Evolutionary conservation across 2,113 vertebrate genomes (phyloP).

Genomic region (Muscicapa adusta): DNA sequence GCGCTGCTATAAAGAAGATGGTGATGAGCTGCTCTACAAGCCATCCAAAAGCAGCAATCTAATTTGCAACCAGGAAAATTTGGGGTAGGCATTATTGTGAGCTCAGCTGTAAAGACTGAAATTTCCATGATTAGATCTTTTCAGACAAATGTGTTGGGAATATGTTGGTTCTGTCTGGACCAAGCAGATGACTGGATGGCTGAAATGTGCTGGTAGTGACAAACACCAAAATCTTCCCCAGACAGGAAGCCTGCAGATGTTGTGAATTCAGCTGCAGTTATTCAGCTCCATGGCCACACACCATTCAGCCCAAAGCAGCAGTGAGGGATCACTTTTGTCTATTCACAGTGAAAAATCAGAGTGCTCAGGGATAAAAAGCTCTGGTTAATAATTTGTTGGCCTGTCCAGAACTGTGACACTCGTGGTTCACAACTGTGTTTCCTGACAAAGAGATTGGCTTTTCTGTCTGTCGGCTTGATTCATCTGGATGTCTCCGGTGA

Average conservation of each 20-base stretch:
- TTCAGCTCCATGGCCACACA: not conserved
- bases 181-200: not conserved
- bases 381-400: slow-evolving; percentile 38
- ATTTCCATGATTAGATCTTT: not conserved
- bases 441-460: slow-evolving; percentile 25
- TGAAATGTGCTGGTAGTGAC: not conserved
- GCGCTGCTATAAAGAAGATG: not conserved
- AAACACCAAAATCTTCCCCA: not conserved
- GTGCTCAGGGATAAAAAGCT: not conserved
- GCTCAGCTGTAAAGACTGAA: not conserved
- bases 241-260: not conserved
- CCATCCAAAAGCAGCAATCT: not conserved
- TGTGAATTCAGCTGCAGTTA: not conserved
- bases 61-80: not conserved
- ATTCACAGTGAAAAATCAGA: not conserved
- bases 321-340: not conserved
- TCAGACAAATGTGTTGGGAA: not conserved
- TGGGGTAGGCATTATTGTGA: not conserved
- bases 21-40: not conserved
- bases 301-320: not conserved
- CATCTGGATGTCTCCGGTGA: slow-evolving; percentile 4
- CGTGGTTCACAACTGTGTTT: not conserved
- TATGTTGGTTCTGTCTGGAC: not conserved
- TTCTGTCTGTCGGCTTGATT: not conserved
- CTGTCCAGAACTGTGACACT: slow-evolving; percentile 2